Conservation (phyloP, 2,113 vertebrate species). For the Calyptomena viridis region DNA sequence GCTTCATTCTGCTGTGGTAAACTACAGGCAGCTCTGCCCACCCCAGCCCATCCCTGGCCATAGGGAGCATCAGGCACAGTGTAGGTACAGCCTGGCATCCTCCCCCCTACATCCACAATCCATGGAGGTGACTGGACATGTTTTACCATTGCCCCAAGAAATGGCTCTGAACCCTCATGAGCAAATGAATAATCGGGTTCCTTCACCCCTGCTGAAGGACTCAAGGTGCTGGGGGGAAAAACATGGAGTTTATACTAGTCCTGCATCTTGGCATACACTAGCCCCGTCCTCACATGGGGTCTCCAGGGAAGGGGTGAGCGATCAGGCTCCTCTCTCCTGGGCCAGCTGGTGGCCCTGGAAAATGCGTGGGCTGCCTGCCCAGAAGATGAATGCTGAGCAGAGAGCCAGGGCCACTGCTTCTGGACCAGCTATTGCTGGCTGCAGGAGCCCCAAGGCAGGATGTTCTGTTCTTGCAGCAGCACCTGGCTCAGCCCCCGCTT, state of each 20-base stretch:
- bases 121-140: fast-evolving
- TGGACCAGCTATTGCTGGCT: not conserved
- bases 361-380: not conserved
- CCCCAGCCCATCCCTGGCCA: fast-evolving
- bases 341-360: fast-evolving
- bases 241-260: not conserved
- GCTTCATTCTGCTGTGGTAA: not conserved
- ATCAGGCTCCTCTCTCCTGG: not conserved
- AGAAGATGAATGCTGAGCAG: not conserved
- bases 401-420: not conserved
- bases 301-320: fast-evolving
- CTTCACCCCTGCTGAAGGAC: not conserved
- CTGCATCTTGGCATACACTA: not conserved
- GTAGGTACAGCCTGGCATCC: not conserved
- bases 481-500: fast-evolving
- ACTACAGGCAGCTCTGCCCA: not conserved
- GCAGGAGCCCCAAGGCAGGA: not conserved
- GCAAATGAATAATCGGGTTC: not conserved
- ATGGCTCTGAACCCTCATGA: not conserved
- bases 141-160: not conserved
- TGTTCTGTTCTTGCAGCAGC: not conserved
- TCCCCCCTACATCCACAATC: not conserved
- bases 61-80: not conserved
- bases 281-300: fast-evolving
- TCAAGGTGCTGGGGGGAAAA: not conserved